Conservation (phyloP, 1,140 invertebrate genomes). For the Drosophila pandora region DNA sequence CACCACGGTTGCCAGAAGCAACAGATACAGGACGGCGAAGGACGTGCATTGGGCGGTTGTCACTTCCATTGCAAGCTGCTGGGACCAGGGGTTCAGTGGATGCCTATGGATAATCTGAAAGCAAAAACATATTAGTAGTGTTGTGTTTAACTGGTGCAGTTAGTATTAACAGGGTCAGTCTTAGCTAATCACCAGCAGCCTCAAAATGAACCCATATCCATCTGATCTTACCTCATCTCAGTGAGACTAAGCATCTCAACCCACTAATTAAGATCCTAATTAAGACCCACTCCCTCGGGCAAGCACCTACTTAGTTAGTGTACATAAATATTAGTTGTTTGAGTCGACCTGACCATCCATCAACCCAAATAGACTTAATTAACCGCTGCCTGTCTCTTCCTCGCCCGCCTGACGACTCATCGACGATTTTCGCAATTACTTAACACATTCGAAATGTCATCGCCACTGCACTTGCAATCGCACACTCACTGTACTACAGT, state of each 20-base stretch:
- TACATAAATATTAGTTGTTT: slow-evolving; percentile 1
- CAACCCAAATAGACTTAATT: slow-evolving; percentile 50
- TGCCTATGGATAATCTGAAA: not conserved
- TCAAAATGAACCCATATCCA: not conserved
- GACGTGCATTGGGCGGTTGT: slow-evolving; percentile 2
- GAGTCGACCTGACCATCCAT: slow-evolving; percentile 20
- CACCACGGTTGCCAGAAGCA: slow-evolving; percentile 24
- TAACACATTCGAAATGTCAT: slow-evolving; percentile 40
- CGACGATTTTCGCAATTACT: slow-evolving; percentile 53
- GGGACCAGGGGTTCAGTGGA: not conserved
- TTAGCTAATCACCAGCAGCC: not conserved
- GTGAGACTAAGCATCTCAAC: not conserved
- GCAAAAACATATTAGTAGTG: not conserved
- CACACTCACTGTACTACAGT: slow-evolving; percentile 1
- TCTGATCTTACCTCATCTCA: slow-evolving; percentile 12
- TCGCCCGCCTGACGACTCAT: slow-evolving; percentile 31
- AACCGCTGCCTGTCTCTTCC: slow-evolving; percentile 31
- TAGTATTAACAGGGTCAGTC: too few relatives aligned
- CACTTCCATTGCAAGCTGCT: not conserved
- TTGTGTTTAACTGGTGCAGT: too few relatives aligned
- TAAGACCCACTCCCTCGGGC: slow-evolving; percentile 29
- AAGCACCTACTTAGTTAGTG: slow-evolving; percentile 5
- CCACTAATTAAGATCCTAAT: slow-evolving; percentile 29
- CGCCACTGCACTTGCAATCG: slow-evolving; percentile 38
- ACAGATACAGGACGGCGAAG: slow-evolving; percentile 19